Conservation (phyloP, 2,888 invertebrate species). For the Tethea ocularis region DNA sequence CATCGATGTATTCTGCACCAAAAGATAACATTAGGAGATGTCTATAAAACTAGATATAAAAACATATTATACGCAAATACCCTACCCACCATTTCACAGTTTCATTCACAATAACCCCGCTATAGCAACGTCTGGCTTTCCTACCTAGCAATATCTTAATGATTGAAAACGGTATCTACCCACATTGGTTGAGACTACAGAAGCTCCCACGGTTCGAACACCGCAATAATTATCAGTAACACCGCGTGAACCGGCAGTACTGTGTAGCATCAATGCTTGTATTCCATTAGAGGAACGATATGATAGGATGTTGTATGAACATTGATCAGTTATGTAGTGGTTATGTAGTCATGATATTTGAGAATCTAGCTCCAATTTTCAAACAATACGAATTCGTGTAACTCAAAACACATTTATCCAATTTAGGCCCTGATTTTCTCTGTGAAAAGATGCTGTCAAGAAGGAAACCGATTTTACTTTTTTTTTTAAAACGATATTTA, state of each 20-base stretch:
- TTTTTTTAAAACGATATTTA: too few species aligned
- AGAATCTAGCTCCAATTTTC: not conserved
- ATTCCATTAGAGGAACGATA: not conserved
- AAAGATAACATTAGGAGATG: too few species aligned
- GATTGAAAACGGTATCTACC: conserved; percentile 26
- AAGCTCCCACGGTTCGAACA: conserved; percentile 13
- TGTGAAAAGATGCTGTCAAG: too few species aligned
- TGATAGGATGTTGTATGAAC: not conserved
- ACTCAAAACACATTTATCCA: too few species aligned
- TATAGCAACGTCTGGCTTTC: not conserved
- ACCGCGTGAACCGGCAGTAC: not conserved
- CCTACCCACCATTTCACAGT: not conserved
- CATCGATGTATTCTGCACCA: too few species aligned
- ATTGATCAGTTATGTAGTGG: not conserved
- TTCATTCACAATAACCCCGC: not conserved
- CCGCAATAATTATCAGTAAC: conserved; percentile 6
- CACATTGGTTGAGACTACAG: conserved; percentile 14
- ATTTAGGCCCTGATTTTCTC: too few species aligned
- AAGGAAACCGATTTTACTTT: too few species aligned
- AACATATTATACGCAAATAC: too few species aligned
- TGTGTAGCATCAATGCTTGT: not conserved
- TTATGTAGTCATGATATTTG: too few species aligned
- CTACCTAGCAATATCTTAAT: conserved; percentile 24
- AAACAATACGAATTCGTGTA: not conserved
- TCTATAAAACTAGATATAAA: too few species aligned